Evolutionary conservation across 2,113 vertebrate genomes (phyloP), one percentile per base, ranked within the genome.

Genomic region (Osmerus mordax): DNA sequence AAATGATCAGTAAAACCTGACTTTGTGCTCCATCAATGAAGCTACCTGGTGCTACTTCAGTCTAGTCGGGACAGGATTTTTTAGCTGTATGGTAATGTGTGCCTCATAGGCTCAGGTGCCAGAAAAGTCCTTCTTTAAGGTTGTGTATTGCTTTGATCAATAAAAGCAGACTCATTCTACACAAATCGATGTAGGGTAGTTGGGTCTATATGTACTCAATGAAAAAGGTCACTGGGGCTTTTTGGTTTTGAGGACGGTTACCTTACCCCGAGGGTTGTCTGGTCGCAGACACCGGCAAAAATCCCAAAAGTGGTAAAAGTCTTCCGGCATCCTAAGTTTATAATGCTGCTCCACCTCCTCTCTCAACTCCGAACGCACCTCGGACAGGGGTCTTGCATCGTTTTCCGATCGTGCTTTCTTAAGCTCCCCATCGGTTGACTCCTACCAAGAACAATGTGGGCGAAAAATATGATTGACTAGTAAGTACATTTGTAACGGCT

Each of bases 231-330:
- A 36, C 29, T 23, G 29, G 29, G 32, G 7, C 2, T 36, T 36
- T 36, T 36, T 4, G 32, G 32, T 47, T 47, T 47, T 9, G 14
- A 25, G n/a, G 63, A 29, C 21, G 25, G 7, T 56, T 3, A 51
- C 53, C 74, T 73, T 85, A 99, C 97, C 95, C 78, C 91, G 82
- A 13, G 96, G 96, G 62, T 91, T 89, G 63, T 94, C 94, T n/a
- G 93, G 88, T 79, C 90, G 77, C 65, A 96, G 88, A 0, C 91
- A 90, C 73, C 92, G 89, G 87, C 97, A 99, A 81, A 98, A 95
- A 67, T 93, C 93, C 97, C 97, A 99, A 64, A 99, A 96, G 56
- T 95, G 92, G 76, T 93, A 98, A 75, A 98, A 94, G 76, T 99
- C 97, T 66, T 95, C 95, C 25, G 97, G 97, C 86, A 97, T 91